Evolutionary conservation across 2,888 invertebrate species (phyloP), one percentile per base, ranked within the genome.

Genomic region (Habroteleia sp.): DNA sequence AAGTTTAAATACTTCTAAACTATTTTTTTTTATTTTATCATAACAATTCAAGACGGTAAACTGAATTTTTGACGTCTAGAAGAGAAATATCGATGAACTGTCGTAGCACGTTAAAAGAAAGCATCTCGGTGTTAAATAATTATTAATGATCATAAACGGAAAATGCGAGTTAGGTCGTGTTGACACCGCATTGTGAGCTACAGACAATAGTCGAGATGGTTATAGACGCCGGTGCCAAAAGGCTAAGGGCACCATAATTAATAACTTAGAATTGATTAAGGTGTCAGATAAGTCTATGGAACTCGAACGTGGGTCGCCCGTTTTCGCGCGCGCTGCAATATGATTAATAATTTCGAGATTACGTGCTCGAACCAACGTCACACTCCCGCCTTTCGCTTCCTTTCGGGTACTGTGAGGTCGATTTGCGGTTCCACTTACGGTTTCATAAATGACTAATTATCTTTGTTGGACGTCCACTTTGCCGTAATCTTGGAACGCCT

Each of bases 211-310:
- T 79, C 71, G 50, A 75, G 52, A 77, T 74, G 71, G 74, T 79
- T 77, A 82, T 73, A 75, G 74, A 71, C 71, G 79, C 66, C 65
- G 58, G 72, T 79, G 79, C 74, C 79, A 79, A 79, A 79, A 79
- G 79, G 76, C 77, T 68, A 77, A 77, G 79, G 79, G 69, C 62
- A 74, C 66, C 76, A 82, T 84, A 84, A 84, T 83, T 84, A 82
- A 83, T 87, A 84, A 86, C 83, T 83, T 80, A 79, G 83, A 85
- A 87, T 86, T 87, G 87, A 87, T 88, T 87, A 88, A 87, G 86
- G 86, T 86, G 87, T 87, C 87, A 87, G 86, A 88, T 87, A 88
- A 87, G 86, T 87, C 85, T 83, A 87, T 86, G 85, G 86, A 85
- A 83, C 81, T 77, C 77, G 66, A 76, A 72, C 72, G 76, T 77